phyloP scores from a whole-genome alignment of 1,140 invertebrate genomes.

The Phymorhynchus buccinoides region DNA sequence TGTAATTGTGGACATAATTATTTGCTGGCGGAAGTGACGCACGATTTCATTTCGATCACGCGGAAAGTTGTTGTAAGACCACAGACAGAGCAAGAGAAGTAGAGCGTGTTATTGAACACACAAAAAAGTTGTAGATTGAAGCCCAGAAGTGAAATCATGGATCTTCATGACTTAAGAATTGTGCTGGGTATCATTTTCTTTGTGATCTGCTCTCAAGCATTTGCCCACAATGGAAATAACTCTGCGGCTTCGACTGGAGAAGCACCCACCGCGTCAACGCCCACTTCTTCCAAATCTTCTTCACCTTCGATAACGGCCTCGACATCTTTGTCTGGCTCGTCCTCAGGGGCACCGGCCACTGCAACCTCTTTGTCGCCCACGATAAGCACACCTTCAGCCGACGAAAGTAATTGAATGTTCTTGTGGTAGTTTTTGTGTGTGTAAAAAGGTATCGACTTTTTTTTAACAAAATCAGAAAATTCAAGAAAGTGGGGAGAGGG shows the following conservation, averaged over 20 bases:
- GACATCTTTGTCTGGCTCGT: neutral
- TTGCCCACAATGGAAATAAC: neutral
- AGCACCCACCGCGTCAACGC: neutral
- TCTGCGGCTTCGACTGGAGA: neutral
- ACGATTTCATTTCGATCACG: neutral
- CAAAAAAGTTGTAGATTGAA: neutral
- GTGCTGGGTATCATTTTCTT: neutral
- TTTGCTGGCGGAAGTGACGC: conserved; percentile 9
- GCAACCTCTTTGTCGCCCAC: neutral
- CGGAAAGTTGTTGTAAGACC: neutral
- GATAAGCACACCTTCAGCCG: neutral
- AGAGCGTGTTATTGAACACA: neutral
- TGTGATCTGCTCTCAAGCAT: neutral
- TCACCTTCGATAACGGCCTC: neutral
- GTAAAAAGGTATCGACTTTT: no score
- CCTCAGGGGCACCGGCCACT: neutral
- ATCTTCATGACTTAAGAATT: neutral
- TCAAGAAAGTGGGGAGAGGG: no score
- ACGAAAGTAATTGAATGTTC: conserved; percentile 11
- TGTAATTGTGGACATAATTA: no score
- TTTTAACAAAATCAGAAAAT: no score
- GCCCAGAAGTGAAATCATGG: neutral
- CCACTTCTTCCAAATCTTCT: neutral
- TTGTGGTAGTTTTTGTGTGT: neutral
- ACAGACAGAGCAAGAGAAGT: no score